phyloP scores from a whole-genome alignment of 2,113 vertebrate species.

The Trinectes maculatus region DNA sequence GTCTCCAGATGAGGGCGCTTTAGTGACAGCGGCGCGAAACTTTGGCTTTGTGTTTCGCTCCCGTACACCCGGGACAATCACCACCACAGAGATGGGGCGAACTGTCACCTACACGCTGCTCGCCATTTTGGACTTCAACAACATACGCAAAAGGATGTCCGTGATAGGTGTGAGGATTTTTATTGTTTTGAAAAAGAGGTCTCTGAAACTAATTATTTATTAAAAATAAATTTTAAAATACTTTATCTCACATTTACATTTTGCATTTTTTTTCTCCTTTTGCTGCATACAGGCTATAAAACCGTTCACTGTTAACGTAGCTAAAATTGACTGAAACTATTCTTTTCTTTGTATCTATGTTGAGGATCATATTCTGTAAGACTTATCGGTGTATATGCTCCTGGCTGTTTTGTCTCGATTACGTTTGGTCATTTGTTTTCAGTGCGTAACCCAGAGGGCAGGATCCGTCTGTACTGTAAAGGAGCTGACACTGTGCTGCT shows the following conservation, averaged over 20 bases:
- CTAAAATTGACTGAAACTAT: too few relatives aligned
- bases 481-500: constrained; percentile 92
- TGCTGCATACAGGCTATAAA: too few relatives aligned
- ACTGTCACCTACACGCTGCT: constrained; percentile 90
- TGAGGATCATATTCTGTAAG: not conserved
- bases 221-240: too few relatives aligned
- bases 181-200: too few relatives aligned
- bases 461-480: constrained; percentile 94
- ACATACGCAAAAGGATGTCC: constrained; percentile 94
- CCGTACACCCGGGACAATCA: constrained; percentile 90
- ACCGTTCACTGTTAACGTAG: too few relatives aligned
- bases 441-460: constrained; percentile 91
- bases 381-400: not conserved
- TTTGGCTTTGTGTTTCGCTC: constrained; percentile 93
- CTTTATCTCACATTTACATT: too few relatives aligned
- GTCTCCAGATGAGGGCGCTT: constrained; percentile 91
- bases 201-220: too few relatives aligned
- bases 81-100: constrained; percentile 87
- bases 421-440: constrained; percentile 20
- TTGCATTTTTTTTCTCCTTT: too few relatives aligned
- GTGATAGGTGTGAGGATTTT: constrained; percentile 86
- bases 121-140: constrained; percentile 95
- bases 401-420: not conserved
- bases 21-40: constrained; percentile 91
- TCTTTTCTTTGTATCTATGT: not conserved